Evolutionary conservation across 2,888 invertebrate species (phyloP).

Genomic region (Pandemis heparana): DNA sequence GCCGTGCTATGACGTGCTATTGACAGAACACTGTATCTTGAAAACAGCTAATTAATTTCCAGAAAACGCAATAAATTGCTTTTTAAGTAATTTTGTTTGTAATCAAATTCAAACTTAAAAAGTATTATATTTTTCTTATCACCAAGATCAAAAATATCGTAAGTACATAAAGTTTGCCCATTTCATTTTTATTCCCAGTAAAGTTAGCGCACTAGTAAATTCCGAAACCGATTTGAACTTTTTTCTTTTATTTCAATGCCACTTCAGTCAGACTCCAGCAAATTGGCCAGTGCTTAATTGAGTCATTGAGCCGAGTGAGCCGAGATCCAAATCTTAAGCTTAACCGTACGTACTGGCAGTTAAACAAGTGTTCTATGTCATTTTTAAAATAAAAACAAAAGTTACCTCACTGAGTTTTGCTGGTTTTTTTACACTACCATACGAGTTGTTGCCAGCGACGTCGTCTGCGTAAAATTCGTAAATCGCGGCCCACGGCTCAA

Average conservation of each 20-base stretch:
- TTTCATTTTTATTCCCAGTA: background rate
- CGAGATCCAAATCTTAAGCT: conserved; percentile 63
- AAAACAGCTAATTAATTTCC: too few species aligned
- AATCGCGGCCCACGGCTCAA: too few species aligned
- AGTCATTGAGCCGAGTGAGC: conserved; percentile 68
- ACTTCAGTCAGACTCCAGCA: conserved; percentile 48
- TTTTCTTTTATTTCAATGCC: conserved; percentile 48
- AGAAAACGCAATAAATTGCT: too few species aligned
- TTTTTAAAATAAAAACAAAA: background rate
- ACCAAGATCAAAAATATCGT: too few species aligned
- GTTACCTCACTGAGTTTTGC: too few species aligned
- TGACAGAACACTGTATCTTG: too few species aligned
- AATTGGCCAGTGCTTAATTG: conserved; percentile 77
- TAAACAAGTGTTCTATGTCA: conserved; percentile 4
- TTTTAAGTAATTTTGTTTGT: too few species aligned
- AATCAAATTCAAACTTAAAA: too few species aligned
- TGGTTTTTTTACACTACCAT: background rate
- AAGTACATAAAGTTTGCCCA: background rate
- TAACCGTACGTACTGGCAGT: conserved; percentile 41
- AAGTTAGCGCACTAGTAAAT: background rate
- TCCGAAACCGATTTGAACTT: background rate
- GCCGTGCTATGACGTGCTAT: too few species aligned
- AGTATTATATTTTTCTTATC: too few species aligned
- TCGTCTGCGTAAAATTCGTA: too few species aligned
- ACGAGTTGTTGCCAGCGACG: background rate